Evolutionary conservation across 2,888 invertebrate species (phyloP).

Genomic region (Hanleya hanleyi): DNA sequence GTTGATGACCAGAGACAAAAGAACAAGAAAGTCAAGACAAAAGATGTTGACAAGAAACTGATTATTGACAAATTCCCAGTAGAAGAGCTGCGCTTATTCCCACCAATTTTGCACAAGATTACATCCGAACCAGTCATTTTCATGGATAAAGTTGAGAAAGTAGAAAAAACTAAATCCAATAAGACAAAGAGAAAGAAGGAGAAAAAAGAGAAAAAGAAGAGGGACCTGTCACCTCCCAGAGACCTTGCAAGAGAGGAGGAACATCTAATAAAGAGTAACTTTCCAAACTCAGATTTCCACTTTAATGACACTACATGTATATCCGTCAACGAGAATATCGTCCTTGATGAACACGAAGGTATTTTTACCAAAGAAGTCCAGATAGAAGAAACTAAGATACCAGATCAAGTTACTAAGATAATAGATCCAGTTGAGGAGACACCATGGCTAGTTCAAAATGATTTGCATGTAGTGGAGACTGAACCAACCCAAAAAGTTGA

Average conservation of each 20-base stretch:
- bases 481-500: neutral
- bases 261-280: neutral
- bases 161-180: neutral
- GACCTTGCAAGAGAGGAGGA: neutral
- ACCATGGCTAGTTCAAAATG: neutral
- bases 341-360: constrained; percentile 1
- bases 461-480: neutral
- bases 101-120: neutral
- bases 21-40: constrained; percentile 7
- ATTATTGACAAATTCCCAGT: neutral
- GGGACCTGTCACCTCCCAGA: neutral
- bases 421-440: neutral
- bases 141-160: constrained; percentile 1
- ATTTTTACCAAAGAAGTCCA: neutral
- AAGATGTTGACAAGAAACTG: neutral
- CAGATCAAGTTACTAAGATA: neutral
- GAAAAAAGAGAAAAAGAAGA: constrained; percentile 13
- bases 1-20: constrained; percentile 14
- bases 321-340: neutral
- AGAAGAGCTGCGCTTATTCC: neutral
- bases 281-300: neutral
- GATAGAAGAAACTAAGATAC: neutral
- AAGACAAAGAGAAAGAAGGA: neutral
- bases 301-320: neutral
- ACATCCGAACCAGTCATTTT: neutral